These are phyloP conservation scores for Megaceryle maxima DNA, from an alignment of 2,113 vertebrate genomes.

Conservation along the genomic window DNA sequence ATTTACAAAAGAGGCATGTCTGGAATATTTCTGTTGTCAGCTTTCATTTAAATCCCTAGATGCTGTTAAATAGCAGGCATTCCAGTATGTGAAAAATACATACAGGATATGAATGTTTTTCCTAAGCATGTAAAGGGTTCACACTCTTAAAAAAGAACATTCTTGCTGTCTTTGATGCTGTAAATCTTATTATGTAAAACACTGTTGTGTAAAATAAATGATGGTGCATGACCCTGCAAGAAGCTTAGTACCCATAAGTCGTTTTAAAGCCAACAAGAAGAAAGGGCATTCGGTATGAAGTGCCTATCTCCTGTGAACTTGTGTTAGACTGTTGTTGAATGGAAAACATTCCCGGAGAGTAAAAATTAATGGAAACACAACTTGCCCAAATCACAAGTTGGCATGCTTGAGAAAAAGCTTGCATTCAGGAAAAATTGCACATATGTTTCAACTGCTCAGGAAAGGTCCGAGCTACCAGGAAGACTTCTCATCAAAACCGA, in stretches of 20 bases:
- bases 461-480: not conserved
- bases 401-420: not conserved
- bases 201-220: conserved; percentile 52
- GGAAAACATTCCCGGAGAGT: not conserved
- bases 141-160: conserved; percentile 28
- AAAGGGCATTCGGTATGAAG: not conserved
- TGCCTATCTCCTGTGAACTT: not conserved
- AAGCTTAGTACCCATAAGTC: conserved; percentile 7
- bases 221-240: conserved; percentile 37
- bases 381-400: not conserved
- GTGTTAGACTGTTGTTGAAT: not conserved
- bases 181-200: conserved; percentile 59
- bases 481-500: not conserved
- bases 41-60: conserved; percentile 45
- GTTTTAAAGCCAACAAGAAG: not conserved
- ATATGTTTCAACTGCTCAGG: not conserved
- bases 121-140: conserved; percentile 34
- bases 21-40: conserved; percentile 49
- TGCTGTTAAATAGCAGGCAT: not conserved
- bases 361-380: not conserved
- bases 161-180: conserved; percentile 48
- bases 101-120: conserved; percentile 10
- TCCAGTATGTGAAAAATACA: conserved; percentile 6
- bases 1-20: not conserved
- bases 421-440: not conserved